A percentile compares a stretch with the other conserved stretches of the same genome.
These are phyloP conservation scores for Drosophila anomelani DNA, from an alignment of 2,888 invertebrate genomes.

Conservation along the genomic window DNA sequence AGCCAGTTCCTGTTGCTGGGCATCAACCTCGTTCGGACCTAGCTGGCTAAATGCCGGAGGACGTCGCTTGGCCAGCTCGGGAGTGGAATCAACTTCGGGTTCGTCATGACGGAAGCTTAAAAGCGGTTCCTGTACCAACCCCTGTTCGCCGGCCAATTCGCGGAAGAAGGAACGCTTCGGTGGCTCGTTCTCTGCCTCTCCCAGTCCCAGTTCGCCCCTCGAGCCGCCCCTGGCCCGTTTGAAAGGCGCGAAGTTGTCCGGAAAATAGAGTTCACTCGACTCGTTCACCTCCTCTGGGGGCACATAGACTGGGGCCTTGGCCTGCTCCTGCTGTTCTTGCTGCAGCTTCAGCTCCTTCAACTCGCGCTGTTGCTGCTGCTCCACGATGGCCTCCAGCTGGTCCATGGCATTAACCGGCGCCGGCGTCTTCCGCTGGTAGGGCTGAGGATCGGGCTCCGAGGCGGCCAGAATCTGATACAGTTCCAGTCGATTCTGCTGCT, in stretches of 20 bases:
- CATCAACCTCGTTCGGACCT: constrained; percentile 30
- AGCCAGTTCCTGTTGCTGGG: constrained; percentile 57
- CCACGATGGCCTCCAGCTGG: constrained; percentile 65
- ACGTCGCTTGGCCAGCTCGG: constrained; percentile 56
- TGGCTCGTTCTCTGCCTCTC: constrained; percentile 9
- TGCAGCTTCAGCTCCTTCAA: constrained; percentile 43
- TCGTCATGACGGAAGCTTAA: constrained; percentile 39
- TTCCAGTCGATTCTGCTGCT: constrained; percentile 79
- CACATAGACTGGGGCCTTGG: constrained; percentile 60
- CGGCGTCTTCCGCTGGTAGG: constrained; percentile 73
- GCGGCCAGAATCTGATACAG: constrained; percentile 82
- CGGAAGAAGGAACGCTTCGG: constrained; percentile 76
- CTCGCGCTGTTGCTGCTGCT: constrained; percentile 56
- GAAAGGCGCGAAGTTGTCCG: constrained; percentile 71
- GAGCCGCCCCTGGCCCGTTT: constrained; percentile 66
- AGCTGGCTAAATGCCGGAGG: constrained; percentile 34
- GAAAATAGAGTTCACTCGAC: constrained; percentile 79
- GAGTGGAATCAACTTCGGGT: constrained; percentile 27
- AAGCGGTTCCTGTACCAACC: constrained; percentile 55
- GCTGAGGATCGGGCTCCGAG: constrained; percentile 83
- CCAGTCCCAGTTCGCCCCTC: constrained; percentile 9
- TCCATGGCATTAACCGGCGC: constrained; percentile 59
- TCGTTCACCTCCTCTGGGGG: constrained; percentile 75
- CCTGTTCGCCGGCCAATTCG: constrained; percentile 75
- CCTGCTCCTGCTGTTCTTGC: constrained; percentile 35